Evolutionary conservation across 2,888 invertebrate species (phyloP).

Genomic region (Eupithecia inturbata): DNA sequence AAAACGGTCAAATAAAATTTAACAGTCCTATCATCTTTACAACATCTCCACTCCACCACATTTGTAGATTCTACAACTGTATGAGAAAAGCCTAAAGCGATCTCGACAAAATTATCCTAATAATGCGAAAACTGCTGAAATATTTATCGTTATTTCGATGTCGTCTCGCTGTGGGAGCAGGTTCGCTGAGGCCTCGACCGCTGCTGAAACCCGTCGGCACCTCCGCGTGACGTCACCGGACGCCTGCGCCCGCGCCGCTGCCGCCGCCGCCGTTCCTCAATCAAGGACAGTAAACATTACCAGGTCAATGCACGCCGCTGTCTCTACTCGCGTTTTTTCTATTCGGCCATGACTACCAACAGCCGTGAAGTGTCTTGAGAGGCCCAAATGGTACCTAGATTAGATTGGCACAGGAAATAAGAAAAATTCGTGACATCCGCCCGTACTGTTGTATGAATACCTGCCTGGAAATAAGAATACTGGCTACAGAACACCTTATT

Average conservation of each 20-base stretch:
- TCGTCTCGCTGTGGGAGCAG: slow-evolving; percentile 2
- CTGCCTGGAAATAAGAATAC: slow-evolving; percentile 1
- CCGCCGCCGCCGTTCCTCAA: slow-evolving; percentile 52
- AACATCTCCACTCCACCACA: not conserved
- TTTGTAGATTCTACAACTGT: not conserved
- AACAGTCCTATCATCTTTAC: not conserved
- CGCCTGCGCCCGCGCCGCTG: slow-evolving; percentile 41
- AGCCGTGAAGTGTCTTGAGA: slow-evolving; percentile 58
- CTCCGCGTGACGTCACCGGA: slow-evolving; percentile 78
- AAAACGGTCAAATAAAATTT: not conserved
- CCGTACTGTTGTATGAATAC: not conserved
- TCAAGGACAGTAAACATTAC: slow-evolving; percentile 83
- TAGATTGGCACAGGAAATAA: slow-evolving; percentile 35
- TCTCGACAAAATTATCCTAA: not conserved
- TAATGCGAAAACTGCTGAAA: not conserved
- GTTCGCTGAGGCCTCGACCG: slow-evolving; percentile 50
- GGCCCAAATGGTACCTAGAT: slow-evolving; percentile 54
- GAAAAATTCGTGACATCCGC: slow-evolving; percentile 40
- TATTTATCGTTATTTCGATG: not conserved
- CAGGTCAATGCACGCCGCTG: slow-evolving; percentile 79
- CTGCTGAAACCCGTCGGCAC: slow-evolving; percentile 80
- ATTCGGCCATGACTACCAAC: slow-evolving; percentile 69
- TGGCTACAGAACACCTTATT: too few relatives aligned
- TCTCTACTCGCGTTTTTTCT: slow-evolving; percentile 70
- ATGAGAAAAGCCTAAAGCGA: not conserved